These are phyloP conservation scores for Lordiphosa stackelbergi DNA, from an alignment of 1,140 invertebrate species.

Conservation along the genomic window DNA sequence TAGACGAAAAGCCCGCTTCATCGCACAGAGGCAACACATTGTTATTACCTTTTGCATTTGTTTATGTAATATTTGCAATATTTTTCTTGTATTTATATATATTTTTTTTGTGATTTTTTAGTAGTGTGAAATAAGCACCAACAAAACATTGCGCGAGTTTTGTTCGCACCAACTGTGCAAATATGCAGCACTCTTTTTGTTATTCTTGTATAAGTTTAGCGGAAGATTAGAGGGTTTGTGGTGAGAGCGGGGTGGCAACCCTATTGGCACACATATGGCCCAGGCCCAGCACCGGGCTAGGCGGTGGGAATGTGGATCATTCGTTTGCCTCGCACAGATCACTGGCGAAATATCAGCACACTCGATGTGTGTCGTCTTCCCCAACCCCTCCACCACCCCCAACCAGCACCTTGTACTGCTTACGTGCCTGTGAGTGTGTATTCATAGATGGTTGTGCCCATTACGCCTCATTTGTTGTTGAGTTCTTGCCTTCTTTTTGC, in stretches of 20 bases:
- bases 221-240: background rate
- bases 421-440: constrained; percentile 18
- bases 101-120: constrained; percentile 16
- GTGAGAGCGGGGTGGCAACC: background rate
- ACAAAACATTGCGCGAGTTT: constrained; percentile 43
- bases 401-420: constrained; percentile 28
- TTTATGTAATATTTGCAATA: constrained; percentile 61
- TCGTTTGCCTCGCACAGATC: constrained; percentile 8
- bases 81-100: constrained; percentile 50
- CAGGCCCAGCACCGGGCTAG: no score
- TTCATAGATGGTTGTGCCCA: constrained; percentile 21
- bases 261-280: constrained; percentile 3
- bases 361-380: constrained; percentile 13
- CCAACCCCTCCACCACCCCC: constrained; percentile 5
- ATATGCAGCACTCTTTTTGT: constrained; percentile 30
- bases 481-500: constrained; percentile 7
- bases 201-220: constrained; percentile 5
- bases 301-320: constrained; percentile 13
- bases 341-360: constrained; percentile 37
- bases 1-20: constrained; percentile 30
- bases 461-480: constrained; percentile 41
- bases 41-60: constrained; percentile 41
- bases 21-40: constrained; percentile 46
- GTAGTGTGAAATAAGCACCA: constrained; percentile 20
- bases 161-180: constrained; percentile 63